A percentile compares a stretch with the other conserved stretches of the same genome.
Evolutionary conservation across 2,113 vertebrate genomes (phyloP).

Genomic region (Oreochromis tanganicae): DNA sequence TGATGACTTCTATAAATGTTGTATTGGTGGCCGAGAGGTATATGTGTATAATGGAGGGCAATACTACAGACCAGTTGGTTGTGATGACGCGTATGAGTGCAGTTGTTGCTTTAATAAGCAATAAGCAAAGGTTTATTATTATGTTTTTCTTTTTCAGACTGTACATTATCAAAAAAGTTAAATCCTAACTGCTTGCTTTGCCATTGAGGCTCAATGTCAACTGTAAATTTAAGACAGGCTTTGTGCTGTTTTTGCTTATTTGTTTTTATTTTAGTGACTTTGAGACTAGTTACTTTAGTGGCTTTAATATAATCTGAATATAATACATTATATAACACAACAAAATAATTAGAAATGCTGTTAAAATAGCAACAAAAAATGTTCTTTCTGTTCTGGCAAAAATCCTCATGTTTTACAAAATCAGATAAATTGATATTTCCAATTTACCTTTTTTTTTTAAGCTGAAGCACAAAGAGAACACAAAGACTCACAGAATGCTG

Average conservation of each 20-base stretch:
- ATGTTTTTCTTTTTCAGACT: not conserved
- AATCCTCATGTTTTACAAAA: not conserved
- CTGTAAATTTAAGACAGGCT: not conserved
- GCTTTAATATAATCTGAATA: not conserved
- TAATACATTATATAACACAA: accelerated
- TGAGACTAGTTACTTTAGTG: not conserved
- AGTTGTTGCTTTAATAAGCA: no score
- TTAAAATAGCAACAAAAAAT: not conserved
- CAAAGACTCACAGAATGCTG: not conserved
- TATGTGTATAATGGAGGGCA: no score
- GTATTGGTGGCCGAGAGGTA: no score
- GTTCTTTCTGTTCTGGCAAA: not conserved
- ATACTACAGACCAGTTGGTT: no score
- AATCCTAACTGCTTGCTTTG: not conserved
- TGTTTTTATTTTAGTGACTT: not conserved
- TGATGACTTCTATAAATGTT: no score
- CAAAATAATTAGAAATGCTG: not conserved
- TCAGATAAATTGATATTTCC: not conserved
- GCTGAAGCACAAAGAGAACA: not conserved
- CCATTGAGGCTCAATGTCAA: not conserved
- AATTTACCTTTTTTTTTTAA: not conserved
- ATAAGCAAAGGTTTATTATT: not conserved
- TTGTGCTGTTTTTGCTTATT: not conserved
- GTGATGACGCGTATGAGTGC: no score
- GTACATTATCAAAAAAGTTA: not conserved